Evolutionary conservation across 2,888 invertebrate genomes (phyloP), one percentile per base, ranked within the genome.

Genomic region (Choristoneura rosaceana): DNA sequence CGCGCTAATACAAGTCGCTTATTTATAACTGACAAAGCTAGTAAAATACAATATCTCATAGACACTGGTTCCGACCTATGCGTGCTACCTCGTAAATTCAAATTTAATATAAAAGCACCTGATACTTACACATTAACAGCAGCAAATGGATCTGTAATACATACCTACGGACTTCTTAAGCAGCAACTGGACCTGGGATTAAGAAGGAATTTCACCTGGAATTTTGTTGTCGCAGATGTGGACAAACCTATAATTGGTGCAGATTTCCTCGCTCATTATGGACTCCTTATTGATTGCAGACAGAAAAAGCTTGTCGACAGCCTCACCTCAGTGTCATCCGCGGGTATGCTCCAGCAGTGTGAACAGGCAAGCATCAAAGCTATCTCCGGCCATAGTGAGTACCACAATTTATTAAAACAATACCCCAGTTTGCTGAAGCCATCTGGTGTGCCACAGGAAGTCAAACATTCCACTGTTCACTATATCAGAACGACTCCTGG

Each of bases 401-500:
- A 50, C 17, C 70, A 70, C 59, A 33, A 70, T 15, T 12, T 64
- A 2, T 43, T 70, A 38, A 14, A 41, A 4, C 41, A 58, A 33
- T 70, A 55, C 52, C 64, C 70, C n/a, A 55, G 52, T 10, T 15
- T 70, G 15, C 52, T 43, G 9, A 63, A 41, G 38, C 64, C 63
- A n/a, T 41, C 64, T 9, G 63, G 64, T 2, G 58, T 63, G 12
- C 14, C 33, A 59, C n/a, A n/a, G n/a, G n/a, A n/a, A n/a, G n/a
- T n/a, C n/a, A n/a, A n/a, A n/a, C n/a, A n/a, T n/a, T n/a, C 68
- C n/a, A 78, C 77, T 4, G 60, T 62, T 1, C 80, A 80, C 47
- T 65, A 76, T 59, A 80, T 79, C n/a, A 67, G 74, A 8, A 79
- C 80, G 0, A 79, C 77, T 8, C 71, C 75, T 15, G 81, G 79